Conservation (phyloP, 2,797 vertebrate species). For the Phrynocephalus forsythii region DNA sequence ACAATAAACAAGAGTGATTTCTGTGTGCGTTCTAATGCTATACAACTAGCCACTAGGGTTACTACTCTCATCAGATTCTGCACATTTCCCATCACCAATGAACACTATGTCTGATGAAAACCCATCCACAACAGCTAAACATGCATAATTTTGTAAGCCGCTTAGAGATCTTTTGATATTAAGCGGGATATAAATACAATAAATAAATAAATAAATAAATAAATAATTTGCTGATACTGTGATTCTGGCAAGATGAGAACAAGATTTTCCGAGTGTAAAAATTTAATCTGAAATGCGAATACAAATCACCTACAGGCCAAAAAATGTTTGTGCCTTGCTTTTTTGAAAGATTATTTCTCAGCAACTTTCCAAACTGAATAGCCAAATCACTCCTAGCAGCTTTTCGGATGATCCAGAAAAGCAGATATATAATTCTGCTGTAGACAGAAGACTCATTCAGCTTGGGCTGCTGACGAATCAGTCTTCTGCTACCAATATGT, state of each 20-base stretch:
- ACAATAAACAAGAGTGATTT: slow-evolving; percentile 29
- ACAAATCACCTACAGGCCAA: neutral
- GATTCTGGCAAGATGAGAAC: neutral
- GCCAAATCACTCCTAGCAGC: neutral
- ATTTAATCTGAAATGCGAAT: slow-evolving; percentile 15
- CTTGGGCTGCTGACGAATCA: neutral
- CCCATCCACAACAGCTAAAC: neutral
- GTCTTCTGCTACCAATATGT: neutral
- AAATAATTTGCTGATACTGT: slow-evolving; percentile 11
- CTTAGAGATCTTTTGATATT: no score
- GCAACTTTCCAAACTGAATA: neutral
- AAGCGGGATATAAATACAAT: no score
- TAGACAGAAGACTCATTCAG: neutral
- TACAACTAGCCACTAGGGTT: slow-evolving; percentile 16
- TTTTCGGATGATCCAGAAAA: neutral
- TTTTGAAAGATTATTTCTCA: neutral
- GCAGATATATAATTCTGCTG: neutral
- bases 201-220: no score
- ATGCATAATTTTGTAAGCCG: slow-evolving; percentile 17
- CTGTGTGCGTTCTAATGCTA: slow-evolving; percentile 3
- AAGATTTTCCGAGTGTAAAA: neutral
- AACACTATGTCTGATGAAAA: slow-evolving; percentile 32
- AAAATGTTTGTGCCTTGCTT: neutral
- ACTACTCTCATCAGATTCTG: neutral
- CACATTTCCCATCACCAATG: fast-evolving